A percentile compares a stretch with the other conserved stretches of the same genome.
Evolutionary conservation across 1,140 invertebrate genomes (phyloP).

Genomic region (Drosophila nikananu): DNA sequence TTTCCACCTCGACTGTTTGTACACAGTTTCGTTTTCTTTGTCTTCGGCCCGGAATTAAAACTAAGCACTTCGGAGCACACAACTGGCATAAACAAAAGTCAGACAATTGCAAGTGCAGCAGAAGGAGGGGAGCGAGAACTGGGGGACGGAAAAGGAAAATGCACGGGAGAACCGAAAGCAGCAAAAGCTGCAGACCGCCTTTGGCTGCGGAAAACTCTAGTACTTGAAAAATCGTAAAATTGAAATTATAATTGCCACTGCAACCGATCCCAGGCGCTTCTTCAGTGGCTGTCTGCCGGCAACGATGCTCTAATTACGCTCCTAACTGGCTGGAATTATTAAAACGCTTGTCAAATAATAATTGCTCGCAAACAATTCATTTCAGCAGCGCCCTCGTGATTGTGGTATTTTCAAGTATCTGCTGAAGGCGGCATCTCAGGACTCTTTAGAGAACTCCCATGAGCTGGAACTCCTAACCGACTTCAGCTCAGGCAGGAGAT

Average conservation of each 20-base stretch:
- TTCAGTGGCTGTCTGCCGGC: slow-evolving; percentile 18
- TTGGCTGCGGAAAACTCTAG: slow-evolving; percentile 36
- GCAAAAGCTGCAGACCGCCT: slow-evolving; percentile 25
- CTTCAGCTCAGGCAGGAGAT: slow-evolving; percentile 37
- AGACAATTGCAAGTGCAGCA: slow-evolving; percentile 23
- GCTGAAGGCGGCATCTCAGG: neutral
- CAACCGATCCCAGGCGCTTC: slow-evolving; percentile 65
- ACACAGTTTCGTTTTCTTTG: slow-evolving; percentile 53
- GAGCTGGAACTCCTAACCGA: slow-evolving; percentile 7
- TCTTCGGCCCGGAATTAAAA: slow-evolving; percentile 68
- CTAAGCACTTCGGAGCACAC: slow-evolving; percentile 77
- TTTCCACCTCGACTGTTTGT: slow-evolving; percentile 25
- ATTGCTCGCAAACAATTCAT: slow-evolving; percentile 66
- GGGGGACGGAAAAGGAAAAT: neutral
- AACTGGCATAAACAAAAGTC: slow-evolving; percentile 67
- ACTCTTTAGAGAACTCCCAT: neutral
- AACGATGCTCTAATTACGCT: slow-evolving; percentile 73
- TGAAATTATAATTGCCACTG: slow-evolving; percentile 81
- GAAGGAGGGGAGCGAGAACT: neutral
- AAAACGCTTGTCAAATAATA: slow-evolving; percentile 80
- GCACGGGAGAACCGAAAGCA: neutral
- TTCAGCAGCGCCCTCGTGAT: slow-evolving; percentile 29
- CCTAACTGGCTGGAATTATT: slow-evolving; percentile 75
- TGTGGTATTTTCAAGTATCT: slow-evolving; percentile 14
- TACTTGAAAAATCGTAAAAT: slow-evolving; percentile 81